phyloP scores from a whole-genome alignment of 2,113 vertebrate species.

The Prunella himalayana region DNA sequence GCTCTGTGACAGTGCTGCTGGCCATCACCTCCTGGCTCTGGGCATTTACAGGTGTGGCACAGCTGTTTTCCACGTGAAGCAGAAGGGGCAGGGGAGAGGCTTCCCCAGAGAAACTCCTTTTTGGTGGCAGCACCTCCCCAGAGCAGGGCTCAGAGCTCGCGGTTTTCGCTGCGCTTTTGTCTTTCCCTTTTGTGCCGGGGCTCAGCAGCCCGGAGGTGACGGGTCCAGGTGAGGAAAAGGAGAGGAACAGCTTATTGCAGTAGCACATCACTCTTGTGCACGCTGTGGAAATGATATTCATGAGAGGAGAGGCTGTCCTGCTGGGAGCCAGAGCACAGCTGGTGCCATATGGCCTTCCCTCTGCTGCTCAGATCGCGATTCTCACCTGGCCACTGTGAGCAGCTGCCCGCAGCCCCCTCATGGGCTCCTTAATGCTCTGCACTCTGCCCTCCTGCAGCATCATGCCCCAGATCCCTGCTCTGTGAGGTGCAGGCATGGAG shows the following conservation, averaged over 20 bases:
- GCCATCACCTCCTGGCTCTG: neutral
- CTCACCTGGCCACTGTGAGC: neutral
- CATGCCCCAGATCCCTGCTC: neutral
- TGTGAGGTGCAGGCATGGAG: neutral
- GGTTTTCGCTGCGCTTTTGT: rapidly evolving
- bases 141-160: neutral
- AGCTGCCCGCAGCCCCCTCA: conserved; percentile 8
- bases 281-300: neutral
- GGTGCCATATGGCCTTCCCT: conserved; percentile 9
- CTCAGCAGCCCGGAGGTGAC: neutral
- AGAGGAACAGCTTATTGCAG: neutral
- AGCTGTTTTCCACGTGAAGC: neutral
- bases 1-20: neutral
- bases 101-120: neutral
- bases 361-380: neutral
- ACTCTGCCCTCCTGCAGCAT: neutral
- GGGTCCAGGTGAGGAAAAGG: neutral
- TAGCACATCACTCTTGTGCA: neutral
- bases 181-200: neutral
- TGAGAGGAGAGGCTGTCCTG: neutral
- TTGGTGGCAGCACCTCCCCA: neutral
- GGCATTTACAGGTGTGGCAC: neutral
- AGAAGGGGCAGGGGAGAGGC: neutral
- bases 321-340: conserved; percentile 32
- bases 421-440: neutral